phyloP scores from a whole-genome alignment of 2,888 invertebrate genomes.

The Ethmia dodecea region DNA sequence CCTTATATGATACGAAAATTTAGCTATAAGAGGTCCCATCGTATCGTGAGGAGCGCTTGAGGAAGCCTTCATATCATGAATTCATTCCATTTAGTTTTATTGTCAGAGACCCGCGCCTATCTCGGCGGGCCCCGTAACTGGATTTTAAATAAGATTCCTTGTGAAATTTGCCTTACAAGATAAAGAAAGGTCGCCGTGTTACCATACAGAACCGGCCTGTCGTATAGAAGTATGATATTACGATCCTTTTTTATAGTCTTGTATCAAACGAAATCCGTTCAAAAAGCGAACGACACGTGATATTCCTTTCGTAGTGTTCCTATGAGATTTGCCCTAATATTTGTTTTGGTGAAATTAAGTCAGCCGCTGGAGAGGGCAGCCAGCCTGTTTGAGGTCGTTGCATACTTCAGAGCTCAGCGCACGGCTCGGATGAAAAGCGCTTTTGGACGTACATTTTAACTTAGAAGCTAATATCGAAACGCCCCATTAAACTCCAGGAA shows the following conservation, averaged over 20 bases:
- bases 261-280: constrained; percentile 43
- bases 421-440: constrained; percentile 12
- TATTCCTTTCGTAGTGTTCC: constrained; percentile 52
- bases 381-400: constrained; percentile 72
- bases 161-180: constrained; percentile 70
- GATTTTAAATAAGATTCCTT: constrained; percentile 76
- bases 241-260: constrained; percentile 56
- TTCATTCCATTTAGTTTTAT: constrained; percentile 78
- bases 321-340: constrained; percentile 65
- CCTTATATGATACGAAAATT: constrained; percentile 54
- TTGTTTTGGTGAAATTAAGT: constrained; percentile 68
- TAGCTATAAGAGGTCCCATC: constrained; percentile 52
- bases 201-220: constrained; percentile 60
- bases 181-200: constrained; percentile 72
- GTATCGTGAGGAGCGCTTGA: constrained; percentile 60
- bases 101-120: constrained; percentile 74
- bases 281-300: constrained; percentile 36
- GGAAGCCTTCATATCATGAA: constrained; percentile 70
- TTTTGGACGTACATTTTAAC: constrained; percentile 6
- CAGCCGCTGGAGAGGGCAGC: constrained; percentile 46
- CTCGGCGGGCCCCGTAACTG: constrained; percentile 65
- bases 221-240: constrained; percentile 52
- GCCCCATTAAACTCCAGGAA: constrained; percentile 8
- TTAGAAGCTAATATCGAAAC: constrained; percentile 5
- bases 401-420: constrained; percentile 54